These are phyloP conservation scores for Taurulus bubalis DNA, from an alignment of 2,113 vertebrate genomes.

Conservation along the genomic window DNA sequence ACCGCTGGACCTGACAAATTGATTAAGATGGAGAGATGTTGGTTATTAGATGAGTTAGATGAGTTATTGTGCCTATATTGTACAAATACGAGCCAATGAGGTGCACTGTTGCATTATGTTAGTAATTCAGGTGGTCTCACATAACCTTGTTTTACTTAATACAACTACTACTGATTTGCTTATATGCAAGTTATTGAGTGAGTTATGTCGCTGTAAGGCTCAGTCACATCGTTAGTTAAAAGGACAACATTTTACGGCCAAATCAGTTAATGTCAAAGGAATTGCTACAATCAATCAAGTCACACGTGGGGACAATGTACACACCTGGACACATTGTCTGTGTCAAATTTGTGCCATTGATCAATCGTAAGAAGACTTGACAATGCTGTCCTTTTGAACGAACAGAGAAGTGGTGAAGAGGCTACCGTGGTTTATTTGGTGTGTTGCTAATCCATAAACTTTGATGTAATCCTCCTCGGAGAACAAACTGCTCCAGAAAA, in stretches of 20 bases:
- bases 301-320: neutral
- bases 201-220: neutral
- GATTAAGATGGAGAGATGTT: conserved; percentile 37
- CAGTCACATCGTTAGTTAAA: neutral
- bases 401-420: neutral
- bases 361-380: neutral
- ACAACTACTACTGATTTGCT: neutral
- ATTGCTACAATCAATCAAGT: neutral
- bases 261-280: neutral
- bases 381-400: neutral
- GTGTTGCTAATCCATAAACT: neutral
- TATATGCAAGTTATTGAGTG: neutral
- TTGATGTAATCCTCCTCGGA: neutral
- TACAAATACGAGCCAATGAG: neutral
- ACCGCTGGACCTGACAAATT: conserved; percentile 40
- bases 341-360: neutral
- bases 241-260: too few relatives aligned
- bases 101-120: neutral
- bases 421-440: neutral
- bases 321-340: neutral
- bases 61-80: neutral
- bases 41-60: too few relatives aligned
- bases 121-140: neutral
- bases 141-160: neutral
- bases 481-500: neutral